phyloP scores from a whole-genome alignment of 2,888 invertebrate genomes.

The Gibbula magus region DNA sequence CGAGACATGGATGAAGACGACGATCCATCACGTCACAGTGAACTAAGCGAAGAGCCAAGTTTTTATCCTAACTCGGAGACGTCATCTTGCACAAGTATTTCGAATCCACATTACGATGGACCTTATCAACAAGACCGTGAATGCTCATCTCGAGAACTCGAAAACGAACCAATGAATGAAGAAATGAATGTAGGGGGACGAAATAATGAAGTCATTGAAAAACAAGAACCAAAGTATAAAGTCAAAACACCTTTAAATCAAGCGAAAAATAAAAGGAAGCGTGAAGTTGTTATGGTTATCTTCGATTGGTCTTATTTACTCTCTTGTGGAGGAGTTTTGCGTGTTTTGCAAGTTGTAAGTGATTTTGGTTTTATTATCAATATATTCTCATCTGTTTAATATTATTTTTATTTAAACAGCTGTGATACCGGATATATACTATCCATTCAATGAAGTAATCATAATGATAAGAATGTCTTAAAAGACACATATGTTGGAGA shows the following conservation, averaged over 20 bases:
- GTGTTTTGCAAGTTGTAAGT: slow-evolving; percentile 52
- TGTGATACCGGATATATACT: no score
- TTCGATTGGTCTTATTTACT: slow-evolving; percentile 39
- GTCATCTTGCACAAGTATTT: slow-evolving; percentile 44
- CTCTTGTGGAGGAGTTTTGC: slow-evolving; percentile 47
- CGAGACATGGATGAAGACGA: slow-evolving; percentile 20
- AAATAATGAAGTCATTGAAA: not conserved
- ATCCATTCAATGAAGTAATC: no score
- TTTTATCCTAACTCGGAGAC: slow-evolving; percentile 33
- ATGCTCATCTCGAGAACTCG: not conserved
- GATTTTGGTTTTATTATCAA: not conserved
- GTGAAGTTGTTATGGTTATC: slow-evolving; percentile 37
- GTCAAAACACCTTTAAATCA: not conserved
- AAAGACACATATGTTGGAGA: no score
- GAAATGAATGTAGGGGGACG: not conserved
- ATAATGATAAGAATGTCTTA: no score
- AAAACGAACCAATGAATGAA: not conserved
- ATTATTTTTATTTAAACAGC: no score
- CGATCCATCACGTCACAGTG: slow-evolving; percentile 25
- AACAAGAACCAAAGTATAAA: not conserved
- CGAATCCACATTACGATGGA: slow-evolving; percentile 47
- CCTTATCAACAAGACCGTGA: slow-evolving; percentile 27
- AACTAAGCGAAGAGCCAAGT: slow-evolving; percentile 28
- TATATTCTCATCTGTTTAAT: no score
- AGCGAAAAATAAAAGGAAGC: not conserved